Percentiles rank a stretch among this genome's conserved stretches.
phyloP scores from a whole-genome alignment of 2,888 invertebrate genomes.

The Cyclophora punctaria region DNA sequence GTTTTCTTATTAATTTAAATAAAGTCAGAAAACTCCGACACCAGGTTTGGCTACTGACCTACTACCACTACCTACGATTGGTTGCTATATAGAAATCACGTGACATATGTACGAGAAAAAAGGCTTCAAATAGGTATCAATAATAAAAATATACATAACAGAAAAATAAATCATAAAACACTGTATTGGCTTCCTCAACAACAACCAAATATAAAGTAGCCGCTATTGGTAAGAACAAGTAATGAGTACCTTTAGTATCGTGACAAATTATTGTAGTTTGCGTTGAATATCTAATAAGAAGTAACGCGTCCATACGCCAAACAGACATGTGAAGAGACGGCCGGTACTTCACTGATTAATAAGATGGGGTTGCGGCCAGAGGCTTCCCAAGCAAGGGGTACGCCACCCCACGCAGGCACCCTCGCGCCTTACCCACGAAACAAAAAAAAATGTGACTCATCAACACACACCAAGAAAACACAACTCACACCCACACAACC shows the following conservation, averaged over 20 bases:
- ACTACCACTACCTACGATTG: no score
- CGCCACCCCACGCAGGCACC: constrained; percentile 64
- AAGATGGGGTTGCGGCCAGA: constrained; percentile 68
- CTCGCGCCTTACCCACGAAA: constrained; percentile 74
- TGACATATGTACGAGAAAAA: no score
- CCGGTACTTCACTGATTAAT: constrained; percentile 74
- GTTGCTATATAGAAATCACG: no score
- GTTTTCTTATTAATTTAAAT: no score
- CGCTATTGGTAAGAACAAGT: neutral
- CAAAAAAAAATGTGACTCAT: constrained; percentile 77
- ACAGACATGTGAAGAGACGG: constrained; percentile 72
- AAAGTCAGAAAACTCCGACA: no score
- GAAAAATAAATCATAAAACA: no score
- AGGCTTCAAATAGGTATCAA: no score
- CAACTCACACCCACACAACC: constrained; percentile 39
- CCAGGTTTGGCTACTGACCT: no score
- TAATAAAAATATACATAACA: no score
- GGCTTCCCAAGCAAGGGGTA: constrained; percentile 53
- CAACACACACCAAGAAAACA: constrained; percentile 68
- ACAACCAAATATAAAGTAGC: no score
- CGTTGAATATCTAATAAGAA: constrained; percentile 56
- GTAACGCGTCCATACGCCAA: constrained; percentile 47
- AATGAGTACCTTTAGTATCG: constrained; percentile 3
- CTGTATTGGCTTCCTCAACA: no score
- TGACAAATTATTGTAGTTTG: constrained; percentile 19